Conservation (phyloP, 2,797 vertebrate species). For the Sebastes variabilis region DNA sequence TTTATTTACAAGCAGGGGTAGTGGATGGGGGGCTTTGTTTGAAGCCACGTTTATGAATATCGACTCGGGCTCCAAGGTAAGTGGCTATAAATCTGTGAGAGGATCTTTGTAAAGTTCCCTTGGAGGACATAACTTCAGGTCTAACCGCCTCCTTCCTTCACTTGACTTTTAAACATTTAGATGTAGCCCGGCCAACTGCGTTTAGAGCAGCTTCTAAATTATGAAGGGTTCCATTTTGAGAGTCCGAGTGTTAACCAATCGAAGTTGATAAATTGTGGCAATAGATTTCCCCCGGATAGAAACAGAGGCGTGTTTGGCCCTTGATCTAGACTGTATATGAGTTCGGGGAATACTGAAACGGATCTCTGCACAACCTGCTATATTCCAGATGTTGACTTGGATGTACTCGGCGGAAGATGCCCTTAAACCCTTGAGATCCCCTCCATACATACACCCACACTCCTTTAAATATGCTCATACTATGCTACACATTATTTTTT, state of each 20-base stretch:
- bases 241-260: slow-evolving; percentile 70
- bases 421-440: slow-evolving; percentile 24
- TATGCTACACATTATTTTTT: slow-evolving; percentile 6
- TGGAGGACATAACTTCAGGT: slow-evolving; percentile 83
- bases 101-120: slow-evolving; percentile 81
- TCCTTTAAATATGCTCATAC: background rate
- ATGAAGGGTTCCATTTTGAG: slow-evolving; percentile 65
- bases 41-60: slow-evolving; percentile 87
- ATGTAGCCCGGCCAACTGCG: slow-evolving; percentile 65
- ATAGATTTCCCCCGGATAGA: slow-evolving; percentile 57
- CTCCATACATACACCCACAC: slow-evolving; percentile 14
- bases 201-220: slow-evolving; percentile 77
- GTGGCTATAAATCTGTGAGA: slow-evolving; percentile 84
- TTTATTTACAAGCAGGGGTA: slow-evolving; percentile 85
- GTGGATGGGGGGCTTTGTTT: slow-evolving; percentile 81
- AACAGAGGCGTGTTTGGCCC: slow-evolving; percentile 57
- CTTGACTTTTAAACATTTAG: slow-evolving; percentile 84
- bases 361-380: slow-evolving; percentile 36
- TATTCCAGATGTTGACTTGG: slow-evolving; percentile 58
- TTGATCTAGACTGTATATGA: slow-evolving; percentile 67
- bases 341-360: slow-evolving; percentile 52
- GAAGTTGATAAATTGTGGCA: slow-evolving; percentile 66
- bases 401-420: slow-evolving; percentile 15
- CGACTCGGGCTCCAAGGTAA: slow-evolving; percentile 82
- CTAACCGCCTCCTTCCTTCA: slow-evolving; percentile 76